A percentile compares a stretch with the other conserved stretches of the same genome.
Conservation (phyloP, 2,113 vertebrate species). For the Bufo gargarizans region DNA sequence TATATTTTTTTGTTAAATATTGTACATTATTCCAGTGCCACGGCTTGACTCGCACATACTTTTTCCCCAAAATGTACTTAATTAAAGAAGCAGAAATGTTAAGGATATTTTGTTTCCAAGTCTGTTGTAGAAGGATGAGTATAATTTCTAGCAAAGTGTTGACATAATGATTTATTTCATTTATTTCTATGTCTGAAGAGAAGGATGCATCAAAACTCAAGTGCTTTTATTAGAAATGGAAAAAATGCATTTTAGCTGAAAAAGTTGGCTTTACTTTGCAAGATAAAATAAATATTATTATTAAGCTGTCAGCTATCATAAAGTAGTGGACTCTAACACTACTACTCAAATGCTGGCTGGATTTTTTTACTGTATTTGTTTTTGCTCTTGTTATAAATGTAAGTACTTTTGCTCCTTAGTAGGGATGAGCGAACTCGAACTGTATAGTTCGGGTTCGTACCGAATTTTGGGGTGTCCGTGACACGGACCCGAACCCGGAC, state of each 20-base stretch:
- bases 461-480: no score
- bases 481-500: no score
- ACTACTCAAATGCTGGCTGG: not conserved
- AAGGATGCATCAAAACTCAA: not conserved
- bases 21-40: not conserved
- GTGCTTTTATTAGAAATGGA: slow-evolving; percentile 30
- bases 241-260: slow-evolving; percentile 26
- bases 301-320: not conserved
- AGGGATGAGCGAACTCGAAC: no score
- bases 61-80: not conserved
- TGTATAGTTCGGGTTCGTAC: no score
- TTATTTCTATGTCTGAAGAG: slow-evolving; percentile 4
- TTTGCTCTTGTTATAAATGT: not conserved
- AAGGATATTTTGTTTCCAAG: not conserved
- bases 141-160: not conserved
- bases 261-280: slow-evolving; percentile 24
- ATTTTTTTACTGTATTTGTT: not conserved
- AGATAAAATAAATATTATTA: slow-evolving; percentile 40
- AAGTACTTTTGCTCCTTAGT: not conserved
- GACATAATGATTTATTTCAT: slow-evolving; percentile 29
- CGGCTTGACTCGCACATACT: not conserved
- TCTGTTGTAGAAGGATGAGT: not conserved
- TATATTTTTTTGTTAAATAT: not conserved
- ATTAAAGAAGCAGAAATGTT: slow-evolving; percentile 4
- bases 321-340: not conserved